Evolutionary conservation across 35 echinoderm and acorn worm genomes (phyloP).

Genomic region (Lytechinus variegatus): DNA sequence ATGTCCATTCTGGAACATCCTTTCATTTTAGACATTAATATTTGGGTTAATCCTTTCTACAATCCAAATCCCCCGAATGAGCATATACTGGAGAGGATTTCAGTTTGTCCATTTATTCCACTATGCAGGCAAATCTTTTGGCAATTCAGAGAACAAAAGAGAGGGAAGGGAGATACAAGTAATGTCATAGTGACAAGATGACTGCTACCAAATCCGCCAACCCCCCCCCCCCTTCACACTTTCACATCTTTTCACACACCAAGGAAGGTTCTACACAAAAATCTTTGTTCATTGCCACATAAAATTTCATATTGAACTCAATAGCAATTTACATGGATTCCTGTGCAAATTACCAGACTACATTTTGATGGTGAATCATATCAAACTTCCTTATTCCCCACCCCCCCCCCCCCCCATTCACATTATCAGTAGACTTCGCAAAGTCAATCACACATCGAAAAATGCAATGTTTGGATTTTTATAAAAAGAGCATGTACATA

Average conservation of each 20-base stretch:
- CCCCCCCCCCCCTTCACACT: too few species aligned
- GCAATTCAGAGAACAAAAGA: neutral
- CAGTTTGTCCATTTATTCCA: neutral
- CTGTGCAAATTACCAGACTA: too few species aligned
- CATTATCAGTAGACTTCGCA: neutral
- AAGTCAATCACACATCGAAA: neutral
- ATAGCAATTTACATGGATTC: too few species aligned
- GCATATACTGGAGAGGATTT: neutral
- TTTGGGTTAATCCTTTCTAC: slow-evolving; percentile 10
- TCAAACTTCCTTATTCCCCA: too few species aligned
- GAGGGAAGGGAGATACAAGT: neutral
- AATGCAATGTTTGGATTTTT: neutral
- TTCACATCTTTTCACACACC: too few species aligned
- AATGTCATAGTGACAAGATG: neutral
- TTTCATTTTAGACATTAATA: neutral
- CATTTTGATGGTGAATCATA: too few species aligned
- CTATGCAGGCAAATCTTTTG: neutral
- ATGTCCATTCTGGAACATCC: neutral
- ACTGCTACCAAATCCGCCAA: neutral
- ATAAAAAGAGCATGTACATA: neutral
- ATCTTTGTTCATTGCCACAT: too few species aligned
- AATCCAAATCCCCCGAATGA: neutral
- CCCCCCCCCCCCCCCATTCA: too few species aligned
- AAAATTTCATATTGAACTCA: too few species aligned
- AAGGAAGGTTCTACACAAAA: too few species aligned